Conservation (phyloP, 2,888 invertebrate genomes). For the Sisyra terminalis region DNA sequence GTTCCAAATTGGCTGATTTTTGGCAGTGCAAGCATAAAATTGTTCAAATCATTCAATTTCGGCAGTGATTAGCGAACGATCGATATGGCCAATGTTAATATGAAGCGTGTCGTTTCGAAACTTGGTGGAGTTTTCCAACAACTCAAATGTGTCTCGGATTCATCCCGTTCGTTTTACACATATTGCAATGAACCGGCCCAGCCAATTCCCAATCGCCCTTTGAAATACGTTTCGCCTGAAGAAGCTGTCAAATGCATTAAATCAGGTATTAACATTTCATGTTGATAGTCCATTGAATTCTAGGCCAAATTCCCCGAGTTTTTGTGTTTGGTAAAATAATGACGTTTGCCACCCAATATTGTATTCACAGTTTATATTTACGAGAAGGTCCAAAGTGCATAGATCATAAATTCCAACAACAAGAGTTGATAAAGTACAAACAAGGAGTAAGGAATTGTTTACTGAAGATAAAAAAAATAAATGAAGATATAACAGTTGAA, state of each 20-base stretch:
- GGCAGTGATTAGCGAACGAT: too few relatives aligned
- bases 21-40: too few relatives aligned
- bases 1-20: too few relatives aligned
- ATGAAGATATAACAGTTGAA: too few relatives aligned
- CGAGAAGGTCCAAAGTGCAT: background rate
- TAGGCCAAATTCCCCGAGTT: too few relatives aligned
- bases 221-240: conserved; percentile 48
- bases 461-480: too few relatives aligned
- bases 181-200: conserved; percentile 69
- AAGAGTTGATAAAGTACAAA: too few relatives aligned
- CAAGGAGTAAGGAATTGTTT: too few relatives aligned
- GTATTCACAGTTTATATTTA: too few relatives aligned
- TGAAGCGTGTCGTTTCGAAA: background rate
- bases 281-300: background rate
- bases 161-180: conserved; percentile 46
- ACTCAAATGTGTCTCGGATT: conserved; percentile 6
- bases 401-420: background rate
- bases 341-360: too few relatives aligned
- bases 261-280: conserved; percentile 43
- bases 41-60: too few relatives aligned
- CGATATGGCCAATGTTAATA: background rate
- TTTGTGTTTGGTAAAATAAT: too few relatives aligned
- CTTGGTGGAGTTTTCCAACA: background rate
- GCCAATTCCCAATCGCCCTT: conserved; percentile 53
- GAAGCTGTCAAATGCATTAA: conserved; percentile 65